phyloP scores from a whole-genome alignment of 2,113 vertebrate species.

The Hemibagrus wyckioides region DNA sequence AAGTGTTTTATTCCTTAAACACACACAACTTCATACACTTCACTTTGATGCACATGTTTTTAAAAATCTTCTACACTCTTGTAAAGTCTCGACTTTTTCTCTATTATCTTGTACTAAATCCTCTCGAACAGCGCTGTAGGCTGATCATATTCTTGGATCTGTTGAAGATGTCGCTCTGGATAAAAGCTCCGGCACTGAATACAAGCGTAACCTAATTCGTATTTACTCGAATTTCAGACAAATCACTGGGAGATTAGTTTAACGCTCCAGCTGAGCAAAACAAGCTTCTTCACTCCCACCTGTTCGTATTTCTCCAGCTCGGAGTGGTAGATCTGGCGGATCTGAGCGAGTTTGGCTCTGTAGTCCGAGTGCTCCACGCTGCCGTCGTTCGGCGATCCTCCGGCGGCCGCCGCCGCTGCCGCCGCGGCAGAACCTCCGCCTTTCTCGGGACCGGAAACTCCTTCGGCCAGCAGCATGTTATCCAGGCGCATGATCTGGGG shows the following conservation, averaged over 20 bases:
- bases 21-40: background rate
- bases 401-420: conserved; percentile 81
- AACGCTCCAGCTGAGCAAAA: background rate
- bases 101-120: background rate
- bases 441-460: conserved; percentile 85
- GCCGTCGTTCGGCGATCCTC: conserved; percentile 85
- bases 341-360: conserved; percentile 89
- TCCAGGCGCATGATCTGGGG: conserved; percentile 87
- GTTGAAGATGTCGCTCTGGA: background rate
- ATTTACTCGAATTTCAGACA: no score
- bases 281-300: conserved; percentile 62
- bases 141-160: background rate
- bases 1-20: no score
- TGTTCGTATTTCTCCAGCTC: conserved; percentile 93
- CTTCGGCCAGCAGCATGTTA: conserved; percentile 89
- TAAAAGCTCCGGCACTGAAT: background rate
- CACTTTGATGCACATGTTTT: background rate
- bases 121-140: no score
- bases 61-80: background rate
- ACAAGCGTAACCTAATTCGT: background rate
- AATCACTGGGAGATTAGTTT: background rate
- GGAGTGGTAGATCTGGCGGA: conserved; percentile 88
- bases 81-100: background rate
- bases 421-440: conserved; percentile 80
- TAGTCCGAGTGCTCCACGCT: conserved; percentile 91